Conservation (phyloP, 92 coral and sea anemone genomes). For the Siderastrea radians region DNA sequence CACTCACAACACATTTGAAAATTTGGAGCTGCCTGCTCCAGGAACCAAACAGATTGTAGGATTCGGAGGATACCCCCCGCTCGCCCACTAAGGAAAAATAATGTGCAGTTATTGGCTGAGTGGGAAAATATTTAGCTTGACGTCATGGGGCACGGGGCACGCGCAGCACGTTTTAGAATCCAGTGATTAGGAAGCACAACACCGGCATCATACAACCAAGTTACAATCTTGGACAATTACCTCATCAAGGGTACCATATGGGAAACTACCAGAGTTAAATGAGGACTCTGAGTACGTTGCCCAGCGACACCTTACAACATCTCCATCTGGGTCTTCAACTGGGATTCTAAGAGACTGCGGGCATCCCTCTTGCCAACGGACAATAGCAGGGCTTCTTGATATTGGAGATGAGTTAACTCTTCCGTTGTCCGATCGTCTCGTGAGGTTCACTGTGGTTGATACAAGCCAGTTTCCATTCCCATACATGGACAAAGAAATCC, state of each 20-base stretch:
- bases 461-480: conserved; percentile 32
- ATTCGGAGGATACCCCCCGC: no score
- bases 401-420: conserved; percentile 67
- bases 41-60: no score
- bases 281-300: conserved; percentile 38
- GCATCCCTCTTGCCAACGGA: conserved; percentile 46
- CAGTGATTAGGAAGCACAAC: no score
- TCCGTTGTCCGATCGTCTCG: conserved; percentile 43
- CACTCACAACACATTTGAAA: no score
- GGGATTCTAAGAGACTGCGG: conserved; percentile 40
- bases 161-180: no score
- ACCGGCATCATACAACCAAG: no score
- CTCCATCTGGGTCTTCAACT: conserved; percentile 65
- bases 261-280: conserved; percentile 21
- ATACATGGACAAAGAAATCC: conserved; percentile 40
- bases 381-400: conserved; percentile 51
- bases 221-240: neutral
- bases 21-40: no score
- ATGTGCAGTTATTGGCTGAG: no score
- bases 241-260: conserved; percentile 26
- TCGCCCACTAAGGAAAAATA: no score
- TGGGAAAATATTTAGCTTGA: no score
- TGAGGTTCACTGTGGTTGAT: conserved; percentile 53
- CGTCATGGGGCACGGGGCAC: no score
- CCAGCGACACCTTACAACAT: conserved; percentile 59